A percentile compares a stretch with the other conserved stretches of the same genome.
Evolutionary conservation across 2,888 invertebrate species (phyloP).

Genomic region (Thereva unica): DNA sequence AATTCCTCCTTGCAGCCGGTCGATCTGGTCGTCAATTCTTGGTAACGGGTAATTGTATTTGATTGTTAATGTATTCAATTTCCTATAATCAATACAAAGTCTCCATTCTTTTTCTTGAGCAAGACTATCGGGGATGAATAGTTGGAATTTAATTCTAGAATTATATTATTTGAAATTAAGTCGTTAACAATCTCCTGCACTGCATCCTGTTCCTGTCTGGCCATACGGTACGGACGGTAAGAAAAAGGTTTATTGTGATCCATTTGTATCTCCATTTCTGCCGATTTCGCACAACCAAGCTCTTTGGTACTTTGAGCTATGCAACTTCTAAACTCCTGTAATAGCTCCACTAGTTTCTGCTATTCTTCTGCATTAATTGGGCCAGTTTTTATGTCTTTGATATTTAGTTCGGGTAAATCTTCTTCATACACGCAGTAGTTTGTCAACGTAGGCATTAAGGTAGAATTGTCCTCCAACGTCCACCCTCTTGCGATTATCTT

Average conservation of each 20-base stretch:
- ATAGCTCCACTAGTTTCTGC: not conserved
- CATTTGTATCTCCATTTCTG: conserved; percentile 44
- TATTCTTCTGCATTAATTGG: too few species aligned
- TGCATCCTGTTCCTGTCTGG: not conserved
- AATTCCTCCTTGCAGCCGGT: not conserved
- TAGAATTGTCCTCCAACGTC: too few species aligned
- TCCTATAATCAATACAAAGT: conserved; percentile 5
- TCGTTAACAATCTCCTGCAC: not conserved
- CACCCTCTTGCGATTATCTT: too few species aligned
- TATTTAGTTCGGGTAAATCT: too few species aligned
- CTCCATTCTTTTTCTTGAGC: too few species aligned
- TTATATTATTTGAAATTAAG: not conserved
- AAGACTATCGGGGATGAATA: too few species aligned
- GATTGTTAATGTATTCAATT: not conserved
- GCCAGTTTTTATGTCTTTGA: too few species aligned
- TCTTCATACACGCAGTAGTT: too few species aligned
- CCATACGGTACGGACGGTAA: conserved; percentile 8
- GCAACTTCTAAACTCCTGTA: not conserved
- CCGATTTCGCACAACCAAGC: conserved; percentile 26
- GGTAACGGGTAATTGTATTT: conserved; percentile 11
- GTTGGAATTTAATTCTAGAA: not conserved
- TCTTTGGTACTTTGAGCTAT: conserved; percentile 3
- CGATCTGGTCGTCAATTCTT: not conserved
- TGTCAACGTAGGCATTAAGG: too few species aligned
- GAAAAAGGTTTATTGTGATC: not conserved